These are phyloP conservation scores for Manis pentadactyla DNA, from an alignment of 2,797 vertebrate genomes.

Conservation along the genomic window DNA sequence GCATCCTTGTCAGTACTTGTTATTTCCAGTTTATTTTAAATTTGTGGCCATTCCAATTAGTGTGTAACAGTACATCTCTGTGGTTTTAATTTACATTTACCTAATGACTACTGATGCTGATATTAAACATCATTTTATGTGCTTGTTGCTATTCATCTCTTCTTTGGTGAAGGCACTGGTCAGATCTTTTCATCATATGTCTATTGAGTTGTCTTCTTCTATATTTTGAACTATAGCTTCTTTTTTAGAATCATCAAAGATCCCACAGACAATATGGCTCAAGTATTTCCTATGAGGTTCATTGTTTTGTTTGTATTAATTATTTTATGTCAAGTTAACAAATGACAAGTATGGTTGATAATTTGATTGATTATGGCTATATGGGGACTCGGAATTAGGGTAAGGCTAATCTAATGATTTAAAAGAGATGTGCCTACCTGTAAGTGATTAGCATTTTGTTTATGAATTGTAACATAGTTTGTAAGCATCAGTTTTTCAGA, in stretches of 20 bases:
- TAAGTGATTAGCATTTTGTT: background rate
- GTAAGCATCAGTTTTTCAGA: background rate
- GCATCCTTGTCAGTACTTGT: no score
- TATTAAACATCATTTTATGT: background rate
- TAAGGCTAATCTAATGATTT: background rate
- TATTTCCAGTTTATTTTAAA: no score
- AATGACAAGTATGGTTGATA: background rate
- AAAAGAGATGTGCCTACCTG: background rate
- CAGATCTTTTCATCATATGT: no score
- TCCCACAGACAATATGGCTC: background rate
- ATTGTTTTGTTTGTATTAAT: slow-evolving; percentile 17
- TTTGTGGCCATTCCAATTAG: no score
- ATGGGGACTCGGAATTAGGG: background rate
- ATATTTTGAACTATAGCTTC: background rate
- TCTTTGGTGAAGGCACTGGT: no score
- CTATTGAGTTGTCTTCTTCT: no score
- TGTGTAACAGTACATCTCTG: background rate
- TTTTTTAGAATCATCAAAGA: background rate
- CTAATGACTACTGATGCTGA: background rate
- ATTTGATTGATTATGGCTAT: background rate
- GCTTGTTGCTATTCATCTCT: background rate
- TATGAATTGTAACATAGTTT: background rate
- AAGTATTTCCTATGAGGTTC: background rate
- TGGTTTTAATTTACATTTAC: background rate
- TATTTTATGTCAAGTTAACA: background rate